Base-by-base conservation (phyloP, 23 tunicate genomes). In the Phallusia fumigata region DNA sequence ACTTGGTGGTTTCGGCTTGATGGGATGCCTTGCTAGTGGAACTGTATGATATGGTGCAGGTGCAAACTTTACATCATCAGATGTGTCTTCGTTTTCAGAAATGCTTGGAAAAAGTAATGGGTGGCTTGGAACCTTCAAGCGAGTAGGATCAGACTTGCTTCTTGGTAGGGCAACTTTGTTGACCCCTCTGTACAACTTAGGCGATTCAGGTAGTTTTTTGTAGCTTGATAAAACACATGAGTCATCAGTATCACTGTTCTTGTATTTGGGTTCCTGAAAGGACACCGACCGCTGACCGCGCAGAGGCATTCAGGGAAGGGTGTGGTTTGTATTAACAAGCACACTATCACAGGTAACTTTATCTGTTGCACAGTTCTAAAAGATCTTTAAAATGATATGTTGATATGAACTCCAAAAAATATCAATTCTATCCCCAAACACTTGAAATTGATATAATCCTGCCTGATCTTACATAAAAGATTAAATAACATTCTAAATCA, bases 281-380 rank as follows among this genome's bases (percentile, higher is more conserved):
- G 91, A 87, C 33, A 87, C 85, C 33, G 86, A 32, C 26, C 74
- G 82, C 26, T 76, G 35, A n/a, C 78, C 74, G 26, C 86, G 85
- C 28, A 87, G 80, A 76, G 91, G 91, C 91, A 87, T 87, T 75
- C 65, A 87, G 80, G 35, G 69, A 22, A 22, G 69, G 26, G 12
- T 22, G 26, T 26, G 2, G 31, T 22, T 75, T 32, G 31, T 3
- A 75, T 75, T 26, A 2, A 15, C 40, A 31, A 32, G 31, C 32
- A 65, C 74, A 65, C 31, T 65, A 26, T 65, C 74, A 65, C 5
- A 2, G 3, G 32, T 65, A 30, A 5, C 11, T 65, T 65, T 30
- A 11, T 24, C 74, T 65, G 32, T 65, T 65, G 8, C 32, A 6
- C 74, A 5, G 11, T 65, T 24, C 32, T 6, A 5, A 65, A 26